These are phyloP conservation scores for Rhabdornis inornatus DNA, from an alignment of 2,113 vertebrate species.

Conservation along the genomic window DNA sequence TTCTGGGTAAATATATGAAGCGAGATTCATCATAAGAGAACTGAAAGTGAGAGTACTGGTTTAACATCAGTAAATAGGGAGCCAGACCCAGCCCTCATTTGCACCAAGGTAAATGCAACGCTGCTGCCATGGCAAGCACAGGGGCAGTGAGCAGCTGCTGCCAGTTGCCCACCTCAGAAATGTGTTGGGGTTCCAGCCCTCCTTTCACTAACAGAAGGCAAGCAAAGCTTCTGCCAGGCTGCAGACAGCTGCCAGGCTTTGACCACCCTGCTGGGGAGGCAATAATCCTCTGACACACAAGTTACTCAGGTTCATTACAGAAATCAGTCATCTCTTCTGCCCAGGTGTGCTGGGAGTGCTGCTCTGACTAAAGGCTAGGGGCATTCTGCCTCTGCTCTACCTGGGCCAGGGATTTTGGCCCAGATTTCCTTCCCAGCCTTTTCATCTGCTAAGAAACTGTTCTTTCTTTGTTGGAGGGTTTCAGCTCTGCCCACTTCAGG, in stretches of 20 bases:
- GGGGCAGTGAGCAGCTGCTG: neutral
- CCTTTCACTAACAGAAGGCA: neutral
- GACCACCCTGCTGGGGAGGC: neutral
- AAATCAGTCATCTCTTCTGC: neutral
- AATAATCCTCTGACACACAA: neutral
- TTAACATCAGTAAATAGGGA: neutral
- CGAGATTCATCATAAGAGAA: neutral
- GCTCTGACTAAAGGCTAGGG: neutral
- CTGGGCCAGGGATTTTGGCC: neutral
- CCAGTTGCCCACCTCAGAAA: neutral
- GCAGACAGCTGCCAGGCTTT: neutral
- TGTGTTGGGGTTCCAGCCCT: neutral
- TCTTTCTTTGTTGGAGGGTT: neutral
- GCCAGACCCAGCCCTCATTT: neutral
- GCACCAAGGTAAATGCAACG: fast-evolving
- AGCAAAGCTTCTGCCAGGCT: neutral
- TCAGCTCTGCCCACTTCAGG: neutral
- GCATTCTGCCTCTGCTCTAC: neutral
- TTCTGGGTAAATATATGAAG: neutral
- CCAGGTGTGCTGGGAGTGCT: neutral
- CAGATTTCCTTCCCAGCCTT: neutral
- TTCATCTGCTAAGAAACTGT: neutral
- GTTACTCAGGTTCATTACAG: neutral
- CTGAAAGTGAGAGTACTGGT: neutral
- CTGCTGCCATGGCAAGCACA: neutral